Conservation (phyloP, 2,888 invertebrate genomes). For the Rhabditophanes sp. region DNA sequence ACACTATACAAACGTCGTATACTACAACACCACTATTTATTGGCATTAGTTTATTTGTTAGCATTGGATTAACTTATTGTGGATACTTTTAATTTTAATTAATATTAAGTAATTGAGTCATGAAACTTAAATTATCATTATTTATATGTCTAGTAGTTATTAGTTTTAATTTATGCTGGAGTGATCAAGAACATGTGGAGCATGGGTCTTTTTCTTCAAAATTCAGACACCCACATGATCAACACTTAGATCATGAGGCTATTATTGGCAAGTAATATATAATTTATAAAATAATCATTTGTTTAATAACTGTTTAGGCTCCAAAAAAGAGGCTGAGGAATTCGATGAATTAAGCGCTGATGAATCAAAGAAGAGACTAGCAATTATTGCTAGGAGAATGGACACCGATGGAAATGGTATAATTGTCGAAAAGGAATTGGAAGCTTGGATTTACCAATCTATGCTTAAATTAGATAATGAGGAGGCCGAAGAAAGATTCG, state of each 20-base stretch:
- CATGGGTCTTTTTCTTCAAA: no score
- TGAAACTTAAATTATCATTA: no score
- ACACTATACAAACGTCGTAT: no score
- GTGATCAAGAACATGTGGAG: no score
- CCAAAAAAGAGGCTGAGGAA: conserved; percentile 74
- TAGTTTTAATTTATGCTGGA: no score
- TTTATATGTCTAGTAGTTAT: no score
- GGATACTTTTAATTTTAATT: no score
- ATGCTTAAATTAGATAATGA: conserved; percentile 55
- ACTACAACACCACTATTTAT: no score
- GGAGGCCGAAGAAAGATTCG: conserved; percentile 45
- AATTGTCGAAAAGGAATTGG: conserved; percentile 58
- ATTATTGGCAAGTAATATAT: conserved; percentile 12
- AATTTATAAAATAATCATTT: neutral
- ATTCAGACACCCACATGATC: conserved; percentile 9
- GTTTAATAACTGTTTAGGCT: conserved; percentile 51
- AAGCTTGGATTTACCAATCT: conserved; percentile 77
- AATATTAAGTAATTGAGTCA: no score
- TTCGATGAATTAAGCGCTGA: conserved; percentile 70
- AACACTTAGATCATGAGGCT: conserved; percentile 20
- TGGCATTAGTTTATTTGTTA: no score
- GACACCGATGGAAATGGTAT: conserved; percentile 65
- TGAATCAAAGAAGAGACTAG: conserved; percentile 65
- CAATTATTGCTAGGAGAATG: conserved; percentile 65
- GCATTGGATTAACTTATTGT: no score